These are phyloP conservation scores for Origma solitaria DNA, from an alignment of 2,113 vertebrate genomes.

Conservation along the genomic window DNA sequence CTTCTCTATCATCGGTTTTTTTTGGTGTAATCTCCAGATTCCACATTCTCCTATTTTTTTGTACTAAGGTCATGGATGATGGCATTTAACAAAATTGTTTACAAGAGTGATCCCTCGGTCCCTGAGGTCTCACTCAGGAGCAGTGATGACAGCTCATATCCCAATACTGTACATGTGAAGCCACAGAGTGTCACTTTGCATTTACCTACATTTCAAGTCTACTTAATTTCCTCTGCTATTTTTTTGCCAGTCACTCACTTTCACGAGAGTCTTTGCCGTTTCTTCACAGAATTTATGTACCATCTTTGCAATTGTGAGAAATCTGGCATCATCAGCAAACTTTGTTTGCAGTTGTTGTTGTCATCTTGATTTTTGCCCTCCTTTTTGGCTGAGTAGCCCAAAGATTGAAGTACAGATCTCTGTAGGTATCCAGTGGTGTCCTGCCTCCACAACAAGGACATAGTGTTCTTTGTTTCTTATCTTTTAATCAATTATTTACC, in stretches of 20 bases:
- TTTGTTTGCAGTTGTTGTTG: not conserved
- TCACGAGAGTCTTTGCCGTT: not conserved
- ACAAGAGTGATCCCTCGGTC: not conserved
- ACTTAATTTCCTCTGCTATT: not conserved
- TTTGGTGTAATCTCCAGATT: not conserved
- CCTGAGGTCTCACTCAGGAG: not conserved
- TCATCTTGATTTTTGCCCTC: not conserved
- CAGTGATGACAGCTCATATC: not conserved
- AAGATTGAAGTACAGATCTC: not conserved
- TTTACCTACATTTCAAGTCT: not conserved
- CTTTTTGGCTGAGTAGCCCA: not conserved
- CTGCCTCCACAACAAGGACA: not conserved
- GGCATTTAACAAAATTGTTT: not conserved
- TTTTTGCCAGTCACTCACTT: not conserved
- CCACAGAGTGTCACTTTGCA: not conserved
- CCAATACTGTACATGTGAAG: not conserved
- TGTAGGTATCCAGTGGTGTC: not conserved
- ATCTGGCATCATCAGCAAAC: not conserved
- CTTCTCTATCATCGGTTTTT: not conserved
- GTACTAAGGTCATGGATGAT: not conserved
- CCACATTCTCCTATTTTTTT: not conserved
- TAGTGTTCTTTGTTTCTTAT: not conserved
- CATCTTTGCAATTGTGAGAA: not conserved
- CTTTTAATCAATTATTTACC: constrained; percentile 23
- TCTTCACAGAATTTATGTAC: not conserved